Base-by-base conservation (phyloP, 2,888 invertebrate species). In the Marasmarcha lunaedactyla region DNA sequence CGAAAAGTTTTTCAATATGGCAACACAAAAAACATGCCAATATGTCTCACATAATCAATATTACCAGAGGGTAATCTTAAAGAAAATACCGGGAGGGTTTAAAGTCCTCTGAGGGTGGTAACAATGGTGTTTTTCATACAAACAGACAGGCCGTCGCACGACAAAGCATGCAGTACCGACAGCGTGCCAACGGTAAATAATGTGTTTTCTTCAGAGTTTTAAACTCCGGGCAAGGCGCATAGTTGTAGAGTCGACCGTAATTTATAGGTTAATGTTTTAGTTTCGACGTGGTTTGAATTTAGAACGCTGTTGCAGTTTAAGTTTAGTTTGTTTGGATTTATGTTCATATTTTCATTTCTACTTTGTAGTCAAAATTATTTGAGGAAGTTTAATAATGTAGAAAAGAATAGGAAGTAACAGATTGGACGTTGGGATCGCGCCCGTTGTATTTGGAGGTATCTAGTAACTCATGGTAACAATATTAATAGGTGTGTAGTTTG, bases 81-180 rank as follows among this genome's bases (percentile, higher is more conserved):
- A 44, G 42, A 43, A 48, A 41, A 35, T 40, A 12, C 43, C 20
- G 20, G 20, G 46, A 40, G 42, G 42, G 45, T 49, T 51, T 41
- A 48, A 51, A 47, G 43, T 49, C 48, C 45, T 37, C 38, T 14
- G 47, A 47, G 51, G 49, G 47, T 43, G 39, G 40, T 37, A 43
- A 51, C 51, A 51, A 51, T 46, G 48, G 39, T 47, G 48, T 49
- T 51, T 51, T 48, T 48, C 50, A 46, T 46, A 47, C 40, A 50
- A 49, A 49, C 44, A 43, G 46, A 30, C 20, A 30, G 47, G 41
- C 33, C 27, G 30, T 30, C 10, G 20, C 5, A 14, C 43, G 44
- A 44, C 48, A 47, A 46, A 42, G 42, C 42, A 41, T 37, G 44
- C 15, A 34, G 39, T 44, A 47, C 39, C 46, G 50, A 43, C 47